phyloP scores from a whole-genome alignment of 2,888 invertebrate genomes.

The Apamea anceps region DNA sequence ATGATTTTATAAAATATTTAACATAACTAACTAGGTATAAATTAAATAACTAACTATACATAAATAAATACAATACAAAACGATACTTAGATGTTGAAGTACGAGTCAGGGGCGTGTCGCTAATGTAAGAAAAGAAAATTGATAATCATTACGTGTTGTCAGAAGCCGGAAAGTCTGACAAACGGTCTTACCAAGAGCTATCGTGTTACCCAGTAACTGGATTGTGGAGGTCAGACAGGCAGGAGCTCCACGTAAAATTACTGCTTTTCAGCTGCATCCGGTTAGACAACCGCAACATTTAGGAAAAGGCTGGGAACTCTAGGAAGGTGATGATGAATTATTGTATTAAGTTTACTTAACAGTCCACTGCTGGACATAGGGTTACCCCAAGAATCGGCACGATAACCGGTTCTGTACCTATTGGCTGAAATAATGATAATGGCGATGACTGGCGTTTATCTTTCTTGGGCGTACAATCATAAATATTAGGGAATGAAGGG shows the following conservation, averaged over 20 bases:
- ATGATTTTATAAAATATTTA: too few species aligned
- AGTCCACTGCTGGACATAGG: too few species aligned
- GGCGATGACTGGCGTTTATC: neutral
- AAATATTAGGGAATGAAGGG: neutral
- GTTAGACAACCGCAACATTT: neutral
- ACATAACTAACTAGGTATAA: too few species aligned
- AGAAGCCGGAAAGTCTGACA: neutral
- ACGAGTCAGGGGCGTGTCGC: too few species aligned
- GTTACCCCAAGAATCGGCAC: neutral
- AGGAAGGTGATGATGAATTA: neutral
- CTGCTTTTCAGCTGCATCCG: too few species aligned
- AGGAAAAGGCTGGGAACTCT: neutral
- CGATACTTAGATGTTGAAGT: too few species aligned
- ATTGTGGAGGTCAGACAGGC: neutral
- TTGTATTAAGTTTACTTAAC: neutral
- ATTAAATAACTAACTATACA: too few species aligned
- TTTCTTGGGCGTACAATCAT: neutral
- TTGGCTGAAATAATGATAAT: neutral
- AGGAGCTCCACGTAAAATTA: neutral
- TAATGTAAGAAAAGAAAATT: too few species aligned
- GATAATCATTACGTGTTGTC: neutral
- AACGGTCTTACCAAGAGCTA: too few species aligned
- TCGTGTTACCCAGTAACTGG: too few species aligned
- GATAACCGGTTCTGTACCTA: neutral
- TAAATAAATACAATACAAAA: too few species aligned